Evolutionary conservation across 2,888 invertebrate genomes (phyloP).

Genomic region (Trichacis sp.): DNA sequence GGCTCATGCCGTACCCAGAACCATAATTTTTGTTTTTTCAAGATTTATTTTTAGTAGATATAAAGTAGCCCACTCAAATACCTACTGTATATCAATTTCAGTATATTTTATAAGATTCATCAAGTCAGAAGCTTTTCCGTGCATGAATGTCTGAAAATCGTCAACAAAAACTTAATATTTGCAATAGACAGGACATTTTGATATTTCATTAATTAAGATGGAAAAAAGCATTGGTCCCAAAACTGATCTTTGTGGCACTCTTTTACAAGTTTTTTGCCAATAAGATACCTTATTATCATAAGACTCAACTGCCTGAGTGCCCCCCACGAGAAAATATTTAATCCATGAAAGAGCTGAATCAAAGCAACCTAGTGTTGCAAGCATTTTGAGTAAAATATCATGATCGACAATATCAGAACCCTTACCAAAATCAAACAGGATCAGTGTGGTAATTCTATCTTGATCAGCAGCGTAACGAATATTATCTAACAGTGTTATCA

Average conservation of each 20-base stretch:
- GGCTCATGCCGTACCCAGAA: no score
- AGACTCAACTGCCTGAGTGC: slow-evolving; percentile 1
- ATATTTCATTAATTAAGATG: slow-evolving; percentile 13
- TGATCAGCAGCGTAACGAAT: slow-evolving; percentile 44
- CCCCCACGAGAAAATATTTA: slow-evolving; percentile 9
- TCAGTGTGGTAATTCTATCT: slow-evolving; percentile 37
- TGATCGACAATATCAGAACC: no score
- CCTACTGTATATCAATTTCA: no score
- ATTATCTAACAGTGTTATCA: slow-evolving; percentile 45
- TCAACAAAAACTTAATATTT: slow-evolving; percentile 23
- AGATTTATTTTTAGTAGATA: no score
- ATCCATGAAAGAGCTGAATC: slow-evolving; percentile 66
- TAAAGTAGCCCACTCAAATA: no score
- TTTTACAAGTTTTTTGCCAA: slow-evolving; percentile 2
- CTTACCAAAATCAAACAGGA: no score
- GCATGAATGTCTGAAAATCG: slow-evolving; percentile 20
- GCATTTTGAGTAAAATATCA: slow-evolving; percentile 14
- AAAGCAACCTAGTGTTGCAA: slow-evolving; percentile 47
- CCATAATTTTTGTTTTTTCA: no score
- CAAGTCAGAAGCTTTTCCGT: no score
- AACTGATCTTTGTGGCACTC: slow-evolving; percentile 22
- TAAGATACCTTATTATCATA: neutral
- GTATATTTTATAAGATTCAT: no score
- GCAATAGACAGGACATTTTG: neutral
- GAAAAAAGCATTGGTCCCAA: slow-evolving; percentile 21